Conservation (phyloP, 1,140 invertebrate genomes). For the Lepidurus couesii region DNA sequence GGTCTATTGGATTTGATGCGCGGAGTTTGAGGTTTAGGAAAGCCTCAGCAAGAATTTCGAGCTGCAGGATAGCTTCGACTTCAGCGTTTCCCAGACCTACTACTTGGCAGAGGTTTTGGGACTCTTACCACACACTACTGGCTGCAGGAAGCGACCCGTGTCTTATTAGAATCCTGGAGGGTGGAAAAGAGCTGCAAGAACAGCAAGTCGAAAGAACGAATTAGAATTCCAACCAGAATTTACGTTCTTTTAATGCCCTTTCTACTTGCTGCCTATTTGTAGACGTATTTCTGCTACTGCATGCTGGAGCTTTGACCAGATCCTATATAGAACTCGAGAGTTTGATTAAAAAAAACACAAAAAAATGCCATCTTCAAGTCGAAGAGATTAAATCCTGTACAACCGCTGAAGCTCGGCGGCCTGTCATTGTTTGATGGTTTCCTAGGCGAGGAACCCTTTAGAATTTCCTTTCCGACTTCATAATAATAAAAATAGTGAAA, state of each 20-base stretch:
- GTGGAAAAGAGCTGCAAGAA: not conserved
- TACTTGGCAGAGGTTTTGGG: not conserved
- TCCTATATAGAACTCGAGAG: not conserved
- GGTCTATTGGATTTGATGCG: not conserved
- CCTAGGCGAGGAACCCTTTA: not conserved
- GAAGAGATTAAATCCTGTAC: not conserved
- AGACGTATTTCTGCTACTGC: not conserved
- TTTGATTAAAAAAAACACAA: not conserved
- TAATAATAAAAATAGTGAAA: not conserved
- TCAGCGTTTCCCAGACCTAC: too few relatives aligned
- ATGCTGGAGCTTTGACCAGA: slow-evolving; percentile 8
- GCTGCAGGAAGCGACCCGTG: not conserved
- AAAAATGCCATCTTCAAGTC: not conserved
- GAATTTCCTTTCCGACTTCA: not conserved
- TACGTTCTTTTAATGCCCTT: not conserved
- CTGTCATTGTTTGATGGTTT: not conserved
- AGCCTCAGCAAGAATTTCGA: too few relatives aligned
- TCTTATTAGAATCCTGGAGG: not conserved
- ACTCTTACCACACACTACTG: not conserved
- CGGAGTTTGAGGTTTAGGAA: not conserved
- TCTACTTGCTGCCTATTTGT: not conserved
- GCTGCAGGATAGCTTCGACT: too few relatives aligned
- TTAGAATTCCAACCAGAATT: slow-evolving; percentile 15
- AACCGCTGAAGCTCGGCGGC: not conserved
- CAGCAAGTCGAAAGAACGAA: not conserved